These are phyloP conservation scores for Cosmopolites sordidus DNA, from an alignment of 2,888 invertebrate genomes.

Conservation along the genomic window DNA sequence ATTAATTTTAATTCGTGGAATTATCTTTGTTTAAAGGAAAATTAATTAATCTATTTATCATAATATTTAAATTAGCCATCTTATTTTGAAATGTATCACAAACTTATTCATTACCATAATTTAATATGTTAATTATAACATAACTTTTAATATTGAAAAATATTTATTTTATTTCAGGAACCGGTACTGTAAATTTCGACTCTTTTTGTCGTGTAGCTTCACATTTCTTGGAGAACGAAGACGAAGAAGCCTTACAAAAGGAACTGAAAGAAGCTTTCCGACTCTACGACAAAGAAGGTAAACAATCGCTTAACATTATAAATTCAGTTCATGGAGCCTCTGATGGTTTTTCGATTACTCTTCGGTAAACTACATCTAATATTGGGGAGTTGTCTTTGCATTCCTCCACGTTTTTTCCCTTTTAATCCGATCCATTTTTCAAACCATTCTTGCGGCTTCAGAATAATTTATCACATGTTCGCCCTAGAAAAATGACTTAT, in stretches of 20 bases:
- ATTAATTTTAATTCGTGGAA: too few relatives aligned
- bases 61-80: too few relatives aligned
- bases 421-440: slow-evolving; percentile 8
- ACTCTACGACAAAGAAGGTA: slow-evolving; percentile 81
- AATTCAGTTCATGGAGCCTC: not conserved
- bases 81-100: too few relatives aligned
- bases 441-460: not conserved
- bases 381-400: not conserved
- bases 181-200: slow-evolving; percentile 77
- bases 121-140: too few relatives aligned
- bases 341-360: not conserved
- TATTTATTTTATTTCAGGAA: slow-evolving; percentile 54
- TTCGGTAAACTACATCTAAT: not conserved
- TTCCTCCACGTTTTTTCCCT: not conserved
- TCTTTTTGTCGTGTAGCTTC: slow-evolving; percentile 75
- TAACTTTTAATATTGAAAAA: not conserved
- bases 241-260: slow-evolving; percentile 79
- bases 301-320: not conserved
- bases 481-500: slow-evolving; percentile 21
- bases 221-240: slow-evolving; percentile 73
- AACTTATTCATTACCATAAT: too few relatives aligned
- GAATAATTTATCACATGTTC: slow-evolving; percentile 15
- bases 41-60: too few relatives aligned
- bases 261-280: slow-evolving; percentile 87
- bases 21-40: too few relatives aligned